These are phyloP conservation scores for Pangasius djambal DNA, from an alignment of 2,797 vertebrate genomes.

Conservation along the genomic window DNA sequence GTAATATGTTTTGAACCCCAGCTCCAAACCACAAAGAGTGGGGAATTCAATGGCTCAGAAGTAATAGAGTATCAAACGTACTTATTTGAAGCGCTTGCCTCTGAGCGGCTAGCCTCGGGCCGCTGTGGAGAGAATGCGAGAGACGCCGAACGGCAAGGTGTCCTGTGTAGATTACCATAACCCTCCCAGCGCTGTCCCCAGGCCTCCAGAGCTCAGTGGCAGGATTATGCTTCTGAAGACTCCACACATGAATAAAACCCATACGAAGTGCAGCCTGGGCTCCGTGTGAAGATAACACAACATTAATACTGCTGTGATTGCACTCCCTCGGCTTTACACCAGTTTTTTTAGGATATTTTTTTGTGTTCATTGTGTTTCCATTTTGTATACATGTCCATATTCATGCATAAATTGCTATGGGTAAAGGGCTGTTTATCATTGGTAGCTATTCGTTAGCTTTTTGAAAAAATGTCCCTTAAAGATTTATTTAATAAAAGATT, in stretches of 20 bases:
- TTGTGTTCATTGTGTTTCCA: slow-evolving; percentile 21
- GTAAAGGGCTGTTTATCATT: not conserved
- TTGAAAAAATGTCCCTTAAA: not conserved
- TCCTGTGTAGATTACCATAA: slow-evolving; percentile 82
- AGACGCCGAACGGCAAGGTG: slow-evolving; percentile 81
- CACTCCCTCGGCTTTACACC: slow-evolving; percentile 38
- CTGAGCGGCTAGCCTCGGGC: slow-evolving; percentile 74
- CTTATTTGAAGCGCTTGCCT: slow-evolving; percentile 73
- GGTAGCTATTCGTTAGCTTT: not conserved
- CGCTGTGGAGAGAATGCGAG: slow-evolving; percentile 74
- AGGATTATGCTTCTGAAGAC: slow-evolving; percentile 73
- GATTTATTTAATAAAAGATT: not conserved
- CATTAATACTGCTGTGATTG: slow-evolving; percentile 66
- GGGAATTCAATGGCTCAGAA: slow-evolving; percentile 73
- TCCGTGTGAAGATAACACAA: slow-evolving; percentile 60
- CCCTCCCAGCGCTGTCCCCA: slow-evolving; percentile 59
- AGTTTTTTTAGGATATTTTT: not conserved
- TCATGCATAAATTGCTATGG: not conserved
- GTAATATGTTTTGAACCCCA: slow-evolving; percentile 79
- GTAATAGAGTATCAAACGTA: slow-evolving; percentile 75
- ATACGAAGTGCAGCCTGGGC: slow-evolving; percentile 50
- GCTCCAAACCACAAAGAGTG: slow-evolving; percentile 70
- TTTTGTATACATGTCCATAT: slow-evolving; percentile 17
- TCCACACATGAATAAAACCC: slow-evolving; percentile 61
- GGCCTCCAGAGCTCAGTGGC: slow-evolving; percentile 73